Percentiles rank a stretch among this genome's conserved stretches.
These are phyloP conservation scores for Hylomyscus alleni DNA, from an alignment of 2,797 vertebrate genomes.

Conservation along the genomic window DNA sequence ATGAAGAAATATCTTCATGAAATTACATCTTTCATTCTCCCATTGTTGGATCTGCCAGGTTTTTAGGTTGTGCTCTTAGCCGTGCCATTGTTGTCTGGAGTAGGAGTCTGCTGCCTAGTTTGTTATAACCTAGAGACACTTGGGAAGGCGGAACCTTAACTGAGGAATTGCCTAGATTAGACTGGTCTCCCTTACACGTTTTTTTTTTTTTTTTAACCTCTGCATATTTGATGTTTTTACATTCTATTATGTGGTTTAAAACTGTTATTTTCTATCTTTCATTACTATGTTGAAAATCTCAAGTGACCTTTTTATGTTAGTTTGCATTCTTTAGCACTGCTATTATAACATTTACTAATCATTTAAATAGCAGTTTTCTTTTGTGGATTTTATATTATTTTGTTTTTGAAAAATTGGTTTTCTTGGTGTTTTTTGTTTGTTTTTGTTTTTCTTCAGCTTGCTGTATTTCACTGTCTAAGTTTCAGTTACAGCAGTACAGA, in stretches of 20 bases:
- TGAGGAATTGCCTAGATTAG: background rate
- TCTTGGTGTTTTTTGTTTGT: background rate
- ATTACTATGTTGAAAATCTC: background rate
- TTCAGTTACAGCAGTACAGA: background rate
- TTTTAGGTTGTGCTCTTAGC: background rate
- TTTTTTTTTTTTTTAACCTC: background rate
- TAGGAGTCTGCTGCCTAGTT: background rate
- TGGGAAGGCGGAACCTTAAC: background rate
- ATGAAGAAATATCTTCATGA: background rate
- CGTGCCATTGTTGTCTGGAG: background rate
- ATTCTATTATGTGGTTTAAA: background rate
- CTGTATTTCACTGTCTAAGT: background rate
- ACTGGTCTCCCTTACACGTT: no score
- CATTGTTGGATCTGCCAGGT: background rate
- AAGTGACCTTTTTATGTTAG: background rate
- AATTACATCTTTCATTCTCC: background rate
- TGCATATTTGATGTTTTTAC: background rate
- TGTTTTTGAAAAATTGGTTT: background rate
- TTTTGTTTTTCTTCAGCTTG: background rate
- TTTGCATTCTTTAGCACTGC: background rate
- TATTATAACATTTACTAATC: background rate
- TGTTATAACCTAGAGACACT: background rate
- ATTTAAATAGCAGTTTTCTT: background rate
- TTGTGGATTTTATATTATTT: background rate
- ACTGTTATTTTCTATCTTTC: background rate